Evolutionary conservation across 2,797 vertebrate genomes (phyloP).

Genomic region (Dicrostonyx torquatus): DNA sequence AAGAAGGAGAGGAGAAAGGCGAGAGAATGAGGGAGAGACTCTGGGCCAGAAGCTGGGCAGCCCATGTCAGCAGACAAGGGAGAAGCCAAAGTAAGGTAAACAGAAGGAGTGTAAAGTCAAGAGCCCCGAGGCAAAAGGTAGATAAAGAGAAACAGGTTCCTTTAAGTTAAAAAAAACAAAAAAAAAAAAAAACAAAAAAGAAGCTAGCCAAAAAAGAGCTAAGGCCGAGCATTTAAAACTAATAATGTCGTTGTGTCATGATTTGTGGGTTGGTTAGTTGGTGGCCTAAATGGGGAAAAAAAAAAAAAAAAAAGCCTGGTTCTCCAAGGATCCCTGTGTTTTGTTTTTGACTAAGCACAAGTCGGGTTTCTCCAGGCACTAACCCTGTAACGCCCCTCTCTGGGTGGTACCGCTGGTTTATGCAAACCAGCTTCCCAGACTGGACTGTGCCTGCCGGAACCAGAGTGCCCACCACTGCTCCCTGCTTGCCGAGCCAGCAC

Average conservation of each 20-base stretch:
- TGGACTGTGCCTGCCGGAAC: neutral
- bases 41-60: neutral
- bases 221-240: neutral
- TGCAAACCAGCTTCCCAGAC: no score
- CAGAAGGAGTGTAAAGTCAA: neutral
- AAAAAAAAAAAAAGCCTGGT: neutral
- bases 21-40: neutral
- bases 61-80: neutral
- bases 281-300: neutral
- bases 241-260: neutral
- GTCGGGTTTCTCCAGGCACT: neutral
- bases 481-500: no score
- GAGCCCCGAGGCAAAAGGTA: neutral
- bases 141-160: neutral
- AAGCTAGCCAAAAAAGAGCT: neutral
- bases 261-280: neutral
- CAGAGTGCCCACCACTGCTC: neutral
- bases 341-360: neutral
- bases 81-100: neutral
- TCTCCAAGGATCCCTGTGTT: neutral
- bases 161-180: no score
- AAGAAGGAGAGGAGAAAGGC: neutral
- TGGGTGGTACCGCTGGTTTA: neutral
- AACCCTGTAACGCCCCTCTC: fast-evolving
- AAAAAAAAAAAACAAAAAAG: no score